Evolutionary conservation across 2,797 vertebrate genomes (phyloP), one percentile per base, ranked within the genome.

Genomic region (Acipenser oxyrinchus): DNA sequence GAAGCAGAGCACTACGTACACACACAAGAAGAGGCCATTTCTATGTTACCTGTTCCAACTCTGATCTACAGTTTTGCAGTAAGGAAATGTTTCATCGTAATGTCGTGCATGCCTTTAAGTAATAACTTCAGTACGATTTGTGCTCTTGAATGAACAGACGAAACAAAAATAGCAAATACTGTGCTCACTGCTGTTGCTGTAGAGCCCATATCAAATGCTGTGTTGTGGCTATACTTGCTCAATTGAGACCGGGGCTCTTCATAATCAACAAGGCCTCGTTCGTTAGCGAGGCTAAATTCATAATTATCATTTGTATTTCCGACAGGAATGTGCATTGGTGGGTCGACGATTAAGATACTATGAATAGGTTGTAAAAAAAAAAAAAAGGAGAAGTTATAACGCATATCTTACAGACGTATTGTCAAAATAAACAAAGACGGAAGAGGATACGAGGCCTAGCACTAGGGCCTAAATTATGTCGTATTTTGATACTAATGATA

Each of bases 401-500:
- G 37, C 11, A 58, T 7, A 58, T 73, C 55, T 74, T 77, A 80
- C 77, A 77, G 79, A 86, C 86, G 65, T 55, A 66, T 59, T 64
- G 52, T 13, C 62, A 67, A 85, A 83, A 86, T 82, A 87, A 87
- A 75, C 65, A 78, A 75, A 87, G 85, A 85, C 74, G 51, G 78
- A 82, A 84, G 81, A 84, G 82, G 18, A 62, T 37, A 78, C 69
- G 71, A 81, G 90, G 88, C 89, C 90, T 87, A 80, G 48, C 81
- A 84, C 4, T 10, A 82, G 82, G 89, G 90, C 88, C 85, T 81
- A 83, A 77, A 86, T 73, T 86, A 80, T 91, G 84, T 84, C 88
- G 88, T 89, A 87, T 88, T 89, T 86, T 81, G 83, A 76, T 78
- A 75, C 76, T 77, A n/a, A 63, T 62, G 68, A 69, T 68, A 69